Base-by-base conservation (phyloP, 2,888 invertebrate genomes). In the Steinernema scapterisci region DNA sequence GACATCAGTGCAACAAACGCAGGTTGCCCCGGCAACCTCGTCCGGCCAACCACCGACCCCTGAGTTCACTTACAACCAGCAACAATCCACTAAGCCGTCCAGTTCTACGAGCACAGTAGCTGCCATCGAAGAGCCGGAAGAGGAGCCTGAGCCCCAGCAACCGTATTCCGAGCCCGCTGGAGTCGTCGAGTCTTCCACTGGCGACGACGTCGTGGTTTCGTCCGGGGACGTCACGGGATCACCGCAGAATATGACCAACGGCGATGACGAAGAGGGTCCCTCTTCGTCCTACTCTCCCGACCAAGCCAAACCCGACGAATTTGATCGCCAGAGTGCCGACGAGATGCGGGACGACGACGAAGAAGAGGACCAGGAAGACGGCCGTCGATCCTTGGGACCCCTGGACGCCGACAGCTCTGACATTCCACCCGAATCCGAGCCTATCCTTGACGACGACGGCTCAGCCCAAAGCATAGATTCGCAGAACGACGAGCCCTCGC, bases 281-380 rank as follows among this genome's bases (percentile, higher is more conserved):
- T 52, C 72, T 23, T 48, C 75, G 0, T 46, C 72, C 1, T 44
- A 44, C 5, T 70, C 72, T 13, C 23, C 43, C 23, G 46, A 54
- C 1, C 25, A 25, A 13, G 19, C 73, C n/a, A 70, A 63, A n/a
- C 16, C 1, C 7, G 27, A 44, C 54, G 44, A 54, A 16, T 27
- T 46, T 23, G 75, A 72, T 56, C 45, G 11, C 54, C 48, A 31
- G 25, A 45, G 63, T 23, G 52, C 46, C 19, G 51, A 72, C 52
- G 45, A 46, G 74, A 75, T 19, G 46, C 54, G 63, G 25, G 79
- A 73, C 52, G 46, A 63, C 9, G 75, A 75, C 16, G 74, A 63
- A 13, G 63, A 27, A 11, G 23, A 31, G 27, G 63, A 63, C 11
- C 19, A 54, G 13, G 43, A 70, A 27, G 48, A 46, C 71, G 71